Base-by-base conservation (phyloP, 2,113 vertebrate species). In the Mohoua ochrocephala region DNA sequence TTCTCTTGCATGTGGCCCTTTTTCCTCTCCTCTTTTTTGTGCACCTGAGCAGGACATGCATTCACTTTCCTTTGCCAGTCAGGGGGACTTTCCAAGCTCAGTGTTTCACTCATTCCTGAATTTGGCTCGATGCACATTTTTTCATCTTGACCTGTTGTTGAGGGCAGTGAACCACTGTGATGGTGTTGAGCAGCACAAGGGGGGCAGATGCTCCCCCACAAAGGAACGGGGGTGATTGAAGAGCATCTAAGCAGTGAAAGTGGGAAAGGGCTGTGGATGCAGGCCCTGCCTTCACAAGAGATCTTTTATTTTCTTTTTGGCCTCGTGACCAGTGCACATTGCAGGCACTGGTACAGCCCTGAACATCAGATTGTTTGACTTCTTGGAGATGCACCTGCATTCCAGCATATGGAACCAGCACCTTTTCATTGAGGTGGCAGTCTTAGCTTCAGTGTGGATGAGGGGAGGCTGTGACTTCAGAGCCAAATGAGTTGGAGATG, bases 401-500 rank as follows among this genome's bases (percentile, higher is more conserved):
- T 84, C 41, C 71, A 85, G 54, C 30, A 6, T 45, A 37, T 69
- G 57, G 74, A 75, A 54, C 19, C 28, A 59, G 57, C 26, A 33
- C n/a, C 22, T 80, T 61, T 83, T 49, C 24, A 18, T 87, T 79
- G 67, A 79, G 75, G 33, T 83, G 50, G 9, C 49, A 78, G 31
- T 49, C n/a, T 54, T 45, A 20, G 73, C 28, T 85, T 81, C 4
- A 11, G 78, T 24, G 67, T 7, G 1, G 57, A 61, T 84, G 69
- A 65, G 67, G 61, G 71, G 54, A 89, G 11, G 23, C 50, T 80
- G 59, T 42, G 77, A 41, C 57, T 95, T 83, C 1, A 53, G 86
- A 95, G 54, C 59, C 83, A 87, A 94, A 75, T 81, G 90, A 89
- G 19, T n/a, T 91, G 42, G 50, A 85, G 77, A 81, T 94, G 50